Evolutionary conservation across 2,888 invertebrate species (phyloP), one percentile per base, ranked within the genome.

Genomic region (Escarpia spicata): DNA sequence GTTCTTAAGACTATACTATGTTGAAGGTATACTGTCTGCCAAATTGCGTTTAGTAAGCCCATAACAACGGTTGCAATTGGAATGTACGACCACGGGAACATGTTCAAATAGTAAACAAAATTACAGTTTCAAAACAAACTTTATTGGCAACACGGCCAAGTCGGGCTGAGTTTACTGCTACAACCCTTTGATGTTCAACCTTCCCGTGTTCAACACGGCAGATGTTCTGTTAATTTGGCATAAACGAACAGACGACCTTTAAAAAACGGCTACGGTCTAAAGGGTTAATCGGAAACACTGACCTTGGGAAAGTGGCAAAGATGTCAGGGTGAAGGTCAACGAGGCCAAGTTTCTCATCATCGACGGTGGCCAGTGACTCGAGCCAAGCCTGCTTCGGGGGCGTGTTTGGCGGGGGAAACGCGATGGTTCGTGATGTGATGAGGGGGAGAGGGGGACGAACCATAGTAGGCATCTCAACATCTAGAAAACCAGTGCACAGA

Each of bases 321-420:
- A 99, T 97, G 93, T 98, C 97, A 0, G 99, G 99, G 97, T 99
- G 99, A 90, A 99, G 97, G 96, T 98, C 98, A 60, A 99, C 97
- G 1, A 99, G 96, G 0, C 98, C 98, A n/a, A 98, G 94, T 93
- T 96, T 96, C 92, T 95, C 95, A 92, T 95, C 95, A 90, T 95
- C 95, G 6, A 95, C 90, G 6, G 95, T 94, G 75, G 94, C 93
- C 92, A 97, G 94, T 1, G 95, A 95, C 93, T 96, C 96, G 12
- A 97, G 94, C 97, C 97, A 97, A 8, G 96, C 96, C 93, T 96
- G 96, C 92, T 95, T 95, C 2, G 96, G 94, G 37, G 92, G 92
- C 44, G 93, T 90, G 92, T 94, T 95, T n/a, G 94, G 93, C 26
- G 95, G 94, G 26, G 95, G 95, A 91, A 94, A 94, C 43, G 95